These are phyloP conservation scores for Trypoxylon attenuatum DNA, from an alignment of 2,888 invertebrate genomes.

Conservation along the genomic window DNA sequence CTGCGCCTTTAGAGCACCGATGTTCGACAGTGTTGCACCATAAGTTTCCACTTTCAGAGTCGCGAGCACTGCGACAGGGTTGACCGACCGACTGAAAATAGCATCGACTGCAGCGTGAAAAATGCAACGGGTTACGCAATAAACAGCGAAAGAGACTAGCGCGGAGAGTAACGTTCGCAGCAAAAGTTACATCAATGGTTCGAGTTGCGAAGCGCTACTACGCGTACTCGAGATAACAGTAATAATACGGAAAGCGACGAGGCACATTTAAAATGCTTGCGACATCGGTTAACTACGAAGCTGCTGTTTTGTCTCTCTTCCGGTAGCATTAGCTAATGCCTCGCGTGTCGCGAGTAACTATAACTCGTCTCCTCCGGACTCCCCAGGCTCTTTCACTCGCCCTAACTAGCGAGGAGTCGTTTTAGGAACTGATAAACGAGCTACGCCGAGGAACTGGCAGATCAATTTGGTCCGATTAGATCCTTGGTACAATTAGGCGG, in stretches of 20 bases:
- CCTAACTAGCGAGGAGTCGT: no score
- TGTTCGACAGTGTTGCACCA: neutral
- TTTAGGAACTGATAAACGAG: no score
- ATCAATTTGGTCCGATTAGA: no score
- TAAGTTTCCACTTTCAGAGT: neutral
- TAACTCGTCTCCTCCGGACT: no score
- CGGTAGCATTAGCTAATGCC: conserved; percentile 8
- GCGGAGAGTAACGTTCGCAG: neutral
- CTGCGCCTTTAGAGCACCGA: neutral
- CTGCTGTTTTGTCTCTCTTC: conserved; percentile 2
- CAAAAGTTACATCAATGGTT: neutral
- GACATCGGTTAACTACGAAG: conserved; percentile 11
- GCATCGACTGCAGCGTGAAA: neutral
- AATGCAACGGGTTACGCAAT: neutral
- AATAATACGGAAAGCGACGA: conserved; percentile 36
- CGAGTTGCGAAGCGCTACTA: neutral
- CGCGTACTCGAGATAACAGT: conserved; percentile 27
- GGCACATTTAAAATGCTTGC: conserved; percentile 23
- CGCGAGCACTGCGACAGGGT: neutral
- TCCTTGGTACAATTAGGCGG: conserved; percentile 23
- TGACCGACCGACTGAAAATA: neutral
- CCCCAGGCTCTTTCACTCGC: neutral
- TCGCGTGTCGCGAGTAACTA: neutral
- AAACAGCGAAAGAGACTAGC: neutral
- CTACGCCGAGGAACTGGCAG: no score